Percentiles rank a stretch among this genome's conserved stretches.
Evolutionary conservation across 2,113 vertebrate genomes (phyloP).

Genomic region (Melanocharis versteri): DNA sequence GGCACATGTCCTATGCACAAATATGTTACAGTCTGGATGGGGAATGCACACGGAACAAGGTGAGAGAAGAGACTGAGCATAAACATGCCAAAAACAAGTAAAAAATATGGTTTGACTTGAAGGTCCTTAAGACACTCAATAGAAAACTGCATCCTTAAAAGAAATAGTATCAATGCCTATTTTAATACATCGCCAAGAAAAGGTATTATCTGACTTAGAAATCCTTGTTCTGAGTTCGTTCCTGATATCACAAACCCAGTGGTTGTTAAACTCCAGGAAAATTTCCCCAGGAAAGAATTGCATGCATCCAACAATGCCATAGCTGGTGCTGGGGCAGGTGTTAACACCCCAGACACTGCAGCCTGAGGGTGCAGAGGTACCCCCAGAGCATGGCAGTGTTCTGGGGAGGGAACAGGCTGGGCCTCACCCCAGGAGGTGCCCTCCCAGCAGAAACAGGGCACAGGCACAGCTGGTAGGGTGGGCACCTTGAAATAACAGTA

Average conservation of each 20-base stretch:
- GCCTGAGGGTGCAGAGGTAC: not conserved
- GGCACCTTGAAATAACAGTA: not conserved
- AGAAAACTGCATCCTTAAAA: not conserved
- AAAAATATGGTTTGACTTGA: not conserved
- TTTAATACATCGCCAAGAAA: not conserved
- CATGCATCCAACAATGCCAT: fast-evolving
- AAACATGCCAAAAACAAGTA: not conserved
- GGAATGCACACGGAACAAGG: not conserved
- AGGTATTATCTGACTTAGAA: not conserved
- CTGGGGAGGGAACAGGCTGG: not conserved
- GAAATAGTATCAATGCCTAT: not conserved
- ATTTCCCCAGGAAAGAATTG: not conserved
- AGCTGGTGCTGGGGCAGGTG: not conserved
- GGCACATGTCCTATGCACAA: not conserved
- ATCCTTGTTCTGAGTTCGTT: not conserved
- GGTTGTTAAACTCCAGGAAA: not conserved
- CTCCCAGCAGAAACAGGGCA: not conserved
- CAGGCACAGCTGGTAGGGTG: not conserved
- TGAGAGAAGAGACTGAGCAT: not conserved
- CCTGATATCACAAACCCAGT: not conserved
- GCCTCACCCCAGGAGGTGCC: not conserved
- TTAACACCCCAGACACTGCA: fast-evolving
- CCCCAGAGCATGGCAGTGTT: not conserved
- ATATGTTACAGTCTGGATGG: not conserved
- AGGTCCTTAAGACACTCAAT: not conserved